phyloP scores from a whole-genome alignment of 1,140 invertebrate genomes.

The Stegodyphus dumicola region DNA sequence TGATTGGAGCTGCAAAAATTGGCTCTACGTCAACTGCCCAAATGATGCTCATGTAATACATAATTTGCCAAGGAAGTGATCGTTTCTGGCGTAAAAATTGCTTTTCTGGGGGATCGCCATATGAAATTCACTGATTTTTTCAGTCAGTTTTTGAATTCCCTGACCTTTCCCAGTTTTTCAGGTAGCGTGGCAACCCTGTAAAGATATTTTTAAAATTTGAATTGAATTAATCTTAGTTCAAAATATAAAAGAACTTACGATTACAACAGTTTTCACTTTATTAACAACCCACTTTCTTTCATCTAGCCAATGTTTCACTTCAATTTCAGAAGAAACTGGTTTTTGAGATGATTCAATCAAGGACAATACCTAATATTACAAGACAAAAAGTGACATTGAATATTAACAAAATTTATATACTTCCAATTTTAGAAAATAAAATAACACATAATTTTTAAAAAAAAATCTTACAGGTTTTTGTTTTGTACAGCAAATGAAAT shows the following conservation, averaged over 20 bases:
- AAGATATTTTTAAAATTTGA: no score
- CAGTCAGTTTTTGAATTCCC: no score
- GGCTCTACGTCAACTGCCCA: no score
- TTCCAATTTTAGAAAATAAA: not conserved
- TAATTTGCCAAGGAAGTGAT: no score
- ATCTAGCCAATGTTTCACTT: constrained; percentile 39
- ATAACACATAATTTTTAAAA: not conserved
- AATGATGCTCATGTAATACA: no score
- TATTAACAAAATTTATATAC: not conserved
- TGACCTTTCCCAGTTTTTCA: no score
- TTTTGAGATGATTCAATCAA: constrained; percentile 19
- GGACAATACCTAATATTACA: constrained; percentile 17
- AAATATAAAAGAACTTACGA: not conserved
- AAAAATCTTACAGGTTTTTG: not conserved
- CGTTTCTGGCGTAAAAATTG: no score
- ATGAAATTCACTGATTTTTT: no score
- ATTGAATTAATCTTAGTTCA: not conserved
- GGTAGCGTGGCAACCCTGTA: no score
- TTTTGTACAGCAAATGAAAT: not conserved
- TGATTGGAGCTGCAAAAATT: no score
- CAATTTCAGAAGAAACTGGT: constrained; percentile 1
- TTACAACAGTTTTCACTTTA: not conserved
- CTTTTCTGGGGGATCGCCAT: no score
- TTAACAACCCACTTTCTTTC: constrained; percentile 31
- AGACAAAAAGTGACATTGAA: not conserved